Evolutionary conservation across 2,797 vertebrate species (phyloP).

Genomic region (Xyrichtys novacula): DNA sequence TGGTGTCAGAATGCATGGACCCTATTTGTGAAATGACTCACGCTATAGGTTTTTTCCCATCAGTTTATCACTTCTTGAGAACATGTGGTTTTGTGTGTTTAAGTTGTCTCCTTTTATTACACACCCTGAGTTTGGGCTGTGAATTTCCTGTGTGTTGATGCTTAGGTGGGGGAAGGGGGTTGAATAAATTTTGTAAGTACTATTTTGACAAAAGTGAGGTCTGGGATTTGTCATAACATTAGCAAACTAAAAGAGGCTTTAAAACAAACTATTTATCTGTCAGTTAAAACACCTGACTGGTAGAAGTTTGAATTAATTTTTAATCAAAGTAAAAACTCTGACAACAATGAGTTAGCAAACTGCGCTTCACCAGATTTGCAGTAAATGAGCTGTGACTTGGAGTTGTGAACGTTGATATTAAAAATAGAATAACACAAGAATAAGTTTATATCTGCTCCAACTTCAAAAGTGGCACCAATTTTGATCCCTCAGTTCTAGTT

Average conservation of each 20-base stretch:
- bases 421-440: neutral
- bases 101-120: neutral
- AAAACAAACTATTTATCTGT: no score
- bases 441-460: constrained; percentile 12
- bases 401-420: constrained; percentile 5
- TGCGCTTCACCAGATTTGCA: neutral
- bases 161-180: neutral
- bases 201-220: no score
- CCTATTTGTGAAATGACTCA: neutral
- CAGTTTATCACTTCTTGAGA: neutral
- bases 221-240: no score
- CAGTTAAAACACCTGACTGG: no score
- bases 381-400: constrained; percentile 6
- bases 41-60: neutral
- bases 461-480: neutral
- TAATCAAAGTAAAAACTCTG: neutral
- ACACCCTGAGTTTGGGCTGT: neutral
- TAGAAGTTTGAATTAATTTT: no score
- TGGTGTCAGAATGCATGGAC: neutral
- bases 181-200: no score
- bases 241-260: no score
- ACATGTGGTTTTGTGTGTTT: constrained; percentile 2
- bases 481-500: neutral
- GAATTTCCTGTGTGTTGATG: neutral
- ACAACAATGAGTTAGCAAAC: neutral